Evolutionary conservation across 2,888 invertebrate genomes (phyloP), one percentile per base, ranked within the genome.

Genomic region (Amorpha juglandis): DNA sequence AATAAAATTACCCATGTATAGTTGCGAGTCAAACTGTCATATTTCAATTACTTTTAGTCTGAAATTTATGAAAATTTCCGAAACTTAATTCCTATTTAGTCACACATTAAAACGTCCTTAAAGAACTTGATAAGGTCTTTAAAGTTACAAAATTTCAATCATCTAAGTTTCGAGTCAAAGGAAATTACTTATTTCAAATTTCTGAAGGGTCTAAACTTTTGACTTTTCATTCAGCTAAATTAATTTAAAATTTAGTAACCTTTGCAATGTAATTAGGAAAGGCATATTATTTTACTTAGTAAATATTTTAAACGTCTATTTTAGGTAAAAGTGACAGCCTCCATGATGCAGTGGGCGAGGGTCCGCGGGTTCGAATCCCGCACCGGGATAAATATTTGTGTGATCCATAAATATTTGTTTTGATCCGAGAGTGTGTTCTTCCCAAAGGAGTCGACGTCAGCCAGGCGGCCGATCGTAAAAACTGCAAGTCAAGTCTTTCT

Each of bases 141-240:
- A 42, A 38, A 58, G 58, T 58, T 58, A 11, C 42, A 11, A 58
- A 42, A 42, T 58, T 42, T 58, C 42, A 58, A 58, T 42, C 53
- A 8, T n/a, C 58, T 19, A 38, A 58, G 58, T 58, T 58, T n/a
- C 38, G 42, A 58, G 19, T 58, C 58, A 58, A 58, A 58, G 58
- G 58, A 58, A 58, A 58, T 58, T 33, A 51, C 51, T 55, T 55
- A 58, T 42, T 58, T 58, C 42, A 19, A 58, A 42, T 58, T 58
- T 58, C 38, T 58, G 19, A 58, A 42, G 19, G 38, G 11, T 38
- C 38, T 19, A 11, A 58, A 58, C 58, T 58, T 58, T 9, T 38
- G 35, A 58, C 12, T 58, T 58, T 6, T 19, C 16, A 58, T 58
- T 42, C 38, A 42, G 38, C 19, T 12, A 58, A 58, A 58, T 42